Conservation (phyloP, 2,888 invertebrate genomes). For the Diplolepis rosae region DNA sequence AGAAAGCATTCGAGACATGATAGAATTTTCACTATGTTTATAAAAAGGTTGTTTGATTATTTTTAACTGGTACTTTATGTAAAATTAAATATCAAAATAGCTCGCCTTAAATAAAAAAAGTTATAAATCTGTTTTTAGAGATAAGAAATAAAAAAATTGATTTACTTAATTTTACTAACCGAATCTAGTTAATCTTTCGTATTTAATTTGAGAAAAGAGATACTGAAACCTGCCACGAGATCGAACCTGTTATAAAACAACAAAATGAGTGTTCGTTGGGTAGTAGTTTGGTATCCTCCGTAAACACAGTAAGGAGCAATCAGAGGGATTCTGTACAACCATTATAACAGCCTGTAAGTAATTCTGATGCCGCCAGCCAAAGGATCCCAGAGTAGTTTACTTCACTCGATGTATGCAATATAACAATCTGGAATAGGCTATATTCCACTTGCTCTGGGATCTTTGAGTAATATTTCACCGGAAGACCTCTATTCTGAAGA, state of each 20-base stretch:
- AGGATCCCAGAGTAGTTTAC: background rate
- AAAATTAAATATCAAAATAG: no score
- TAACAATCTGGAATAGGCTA: background rate
- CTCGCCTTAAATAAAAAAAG: no score
- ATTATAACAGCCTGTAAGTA: background rate
- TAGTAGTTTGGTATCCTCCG: conserved; percentile 4
- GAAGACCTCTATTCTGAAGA: background rate
- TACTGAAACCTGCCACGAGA: background rate
- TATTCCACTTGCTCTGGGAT: background rate
- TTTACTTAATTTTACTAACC: no score
- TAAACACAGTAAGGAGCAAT: conserved; percentile 10
- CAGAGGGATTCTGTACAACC: background rate
- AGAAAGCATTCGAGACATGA: no score
- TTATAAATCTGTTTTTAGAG: no score
- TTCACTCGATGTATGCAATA: background rate
- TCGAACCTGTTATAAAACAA: background rate
- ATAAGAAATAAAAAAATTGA: no score
- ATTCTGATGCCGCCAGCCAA: background rate
- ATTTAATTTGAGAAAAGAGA: background rate
- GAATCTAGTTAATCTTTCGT: no score
- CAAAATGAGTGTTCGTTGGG: background rate
- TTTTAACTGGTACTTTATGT: no score
- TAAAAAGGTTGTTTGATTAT: no score
- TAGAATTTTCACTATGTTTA: no score
- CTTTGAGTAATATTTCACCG: background rate